Base-by-base conservation (phyloP, 1,140 invertebrate genomes). In the Cherax quadricarinatus region DNA sequence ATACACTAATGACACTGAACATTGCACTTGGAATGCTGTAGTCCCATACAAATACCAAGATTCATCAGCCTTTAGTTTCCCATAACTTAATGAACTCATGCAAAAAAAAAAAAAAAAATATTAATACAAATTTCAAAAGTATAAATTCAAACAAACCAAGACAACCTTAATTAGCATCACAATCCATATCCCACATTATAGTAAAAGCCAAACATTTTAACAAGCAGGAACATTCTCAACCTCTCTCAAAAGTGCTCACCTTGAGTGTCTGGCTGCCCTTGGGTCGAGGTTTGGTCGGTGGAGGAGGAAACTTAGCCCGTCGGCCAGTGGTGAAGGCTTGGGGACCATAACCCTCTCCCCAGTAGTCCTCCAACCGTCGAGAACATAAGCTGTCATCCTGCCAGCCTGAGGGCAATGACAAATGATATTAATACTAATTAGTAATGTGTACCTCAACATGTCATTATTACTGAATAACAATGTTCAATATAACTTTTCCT, bases 271-370 rank as follows among this genome's bases (percentile, higher is more conserved):
- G 97, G 94, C 97, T 97, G 92, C 97, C 97, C 79, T 93, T 93
- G 24, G 97, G 96, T 95, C 97, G 97, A 41, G 97, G 96, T 89
- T 97, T 95, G 24, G 97, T 96, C 93, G 97, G 97, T 7, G 96
- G 95, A 86, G 96, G 95, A 21, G 97, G 95, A n/a, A 94, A 94
- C 94, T 96, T 95, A 91, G 97, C 96, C 18, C 97, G 95, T 88
- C 97, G 95, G 9, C 97, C 97, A 14, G 97, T 98, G 21, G 97
- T 98, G 94, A 98, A 98, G 5, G 97, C 97, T 94, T 97, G 96
- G 73, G 97, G 96, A 2, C 97, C 96, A 93, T 97, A 97, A 94
- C 96, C 93, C 95, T 94, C 90, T 92, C 96, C 96, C 94, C 95
- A 95, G 49, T 94, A 93, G 49, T 94, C 93, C 70, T 94, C 94